Evolutionary conservation across 2,113 vertebrate genomes (phyloP).

Genomic region (Tonatia bakeri): DNA sequence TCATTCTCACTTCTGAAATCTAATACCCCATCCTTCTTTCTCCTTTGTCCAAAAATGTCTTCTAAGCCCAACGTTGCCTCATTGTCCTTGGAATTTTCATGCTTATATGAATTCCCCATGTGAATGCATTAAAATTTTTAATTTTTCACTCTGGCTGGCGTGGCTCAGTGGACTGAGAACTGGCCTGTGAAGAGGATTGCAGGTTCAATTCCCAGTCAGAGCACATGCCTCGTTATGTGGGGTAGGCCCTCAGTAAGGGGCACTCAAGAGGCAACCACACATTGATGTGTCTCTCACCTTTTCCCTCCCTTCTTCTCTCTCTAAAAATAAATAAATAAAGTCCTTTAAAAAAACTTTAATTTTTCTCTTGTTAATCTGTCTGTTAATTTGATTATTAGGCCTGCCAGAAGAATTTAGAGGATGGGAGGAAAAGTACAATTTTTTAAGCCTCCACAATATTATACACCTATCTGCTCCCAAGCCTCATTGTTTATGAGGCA

Average conservation of each 20-base stretch:
- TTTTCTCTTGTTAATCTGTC: background rate
- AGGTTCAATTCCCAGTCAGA: too few species aligned
- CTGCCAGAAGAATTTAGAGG: background rate
- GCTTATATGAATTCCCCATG: background rate
- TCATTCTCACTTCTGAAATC: background rate
- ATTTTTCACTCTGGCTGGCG: background rate
- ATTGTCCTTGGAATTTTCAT: background rate
- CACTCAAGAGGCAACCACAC: too few species aligned
- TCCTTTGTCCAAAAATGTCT: background rate
- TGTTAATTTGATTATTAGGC: background rate
- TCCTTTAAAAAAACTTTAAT: background rate
- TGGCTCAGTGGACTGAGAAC: too few species aligned
- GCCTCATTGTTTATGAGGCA: background rate
- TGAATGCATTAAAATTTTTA: background rate
- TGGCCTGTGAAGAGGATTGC: too few species aligned
- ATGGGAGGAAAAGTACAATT: background rate
- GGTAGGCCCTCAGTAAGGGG: too few species aligned
- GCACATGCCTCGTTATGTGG: too few species aligned
- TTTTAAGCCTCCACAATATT: background rate
- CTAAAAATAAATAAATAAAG: too few species aligned
- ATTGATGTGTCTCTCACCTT: too few species aligned
- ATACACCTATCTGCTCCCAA: background rate
- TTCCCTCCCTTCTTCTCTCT: too few species aligned
- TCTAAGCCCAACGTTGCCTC: background rate
- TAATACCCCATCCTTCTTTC: background rate